Evolutionary conservation across 37 sponge, comb jelly and placozoan species (phyloP).

Genomic region (Cliona cf. orientalis): DNA sequence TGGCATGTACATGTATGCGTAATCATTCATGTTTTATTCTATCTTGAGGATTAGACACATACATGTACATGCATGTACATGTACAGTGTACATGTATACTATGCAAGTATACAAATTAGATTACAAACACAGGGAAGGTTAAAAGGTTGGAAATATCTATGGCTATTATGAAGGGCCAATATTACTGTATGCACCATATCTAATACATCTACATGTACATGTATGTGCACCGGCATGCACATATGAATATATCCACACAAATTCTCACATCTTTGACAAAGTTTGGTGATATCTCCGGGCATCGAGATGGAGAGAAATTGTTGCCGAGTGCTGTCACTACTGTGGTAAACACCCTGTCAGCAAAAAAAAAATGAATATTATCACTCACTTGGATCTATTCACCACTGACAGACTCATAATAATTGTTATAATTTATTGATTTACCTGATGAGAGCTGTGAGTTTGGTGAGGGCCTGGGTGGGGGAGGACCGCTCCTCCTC

Average conservation of each 20-base stretch:
- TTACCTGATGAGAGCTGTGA: slow-evolving; percentile 43
- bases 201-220: slow-evolving; percentile 1
- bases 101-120: neutral
- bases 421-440: too few relatives aligned
- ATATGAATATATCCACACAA: neutral
- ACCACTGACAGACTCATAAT: neutral
- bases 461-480: slow-evolving; percentile 55
- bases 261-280: slow-evolving; percentile 58
- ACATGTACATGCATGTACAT: neutral
- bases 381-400: too few relatives aligned
- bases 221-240: neutral
- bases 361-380: too few relatives aligned
- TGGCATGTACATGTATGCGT: neutral
- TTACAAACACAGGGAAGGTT: neutral
- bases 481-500: slow-evolving; percentile 69
- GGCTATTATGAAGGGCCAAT: too few relatives aligned
- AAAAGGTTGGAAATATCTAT: neutral
- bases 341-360: slow-evolving; percentile 86
- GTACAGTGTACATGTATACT: neutral
- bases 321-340: slow-evolving; percentile 65
- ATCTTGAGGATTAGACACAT: neutral
- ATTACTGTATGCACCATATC: too few relatives aligned
- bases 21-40: neutral
- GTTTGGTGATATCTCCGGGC: slow-evolving; percentile 38
- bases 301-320: slow-evolving; percentile 70